Evolutionary conservation across 2,113 vertebrate species (phyloP), one percentile per base, ranked within the genome.

Genomic region (Salminus brasiliensis): DNA sequence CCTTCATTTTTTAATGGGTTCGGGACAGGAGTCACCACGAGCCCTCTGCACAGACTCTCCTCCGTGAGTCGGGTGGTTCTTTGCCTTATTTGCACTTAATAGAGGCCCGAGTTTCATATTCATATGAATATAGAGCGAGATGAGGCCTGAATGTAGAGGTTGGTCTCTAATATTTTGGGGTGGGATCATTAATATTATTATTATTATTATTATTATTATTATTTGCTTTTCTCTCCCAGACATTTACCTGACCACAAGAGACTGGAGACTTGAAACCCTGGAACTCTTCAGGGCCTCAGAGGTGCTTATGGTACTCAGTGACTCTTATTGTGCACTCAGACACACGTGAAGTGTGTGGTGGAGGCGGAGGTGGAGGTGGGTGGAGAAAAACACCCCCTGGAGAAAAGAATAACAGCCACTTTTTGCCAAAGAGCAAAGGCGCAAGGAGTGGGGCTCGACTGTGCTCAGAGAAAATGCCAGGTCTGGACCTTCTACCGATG

Each of bases 51-150:
- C 47, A 45, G 65, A 57, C 55, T 67, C 71, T 77, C 49, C 43
- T 70, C 81, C 76, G 72, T 74, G 83, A 88, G 79, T 82, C 85
- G 85, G 72, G 87, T 88, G 15, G 18, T 49, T 4, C 18, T 49
- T 49, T 80, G 82, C 83, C 76, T 82, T 82, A 74, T 91, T 91
- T 91, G 91, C 91, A 92, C 90, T 90, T 90, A 34, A 55, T 25
- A 21, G 47, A 60, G 43, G 53, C 57, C 30, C 57, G 25, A 11
- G 27, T 57, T 85, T 85, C 66, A 77, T 75, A 70, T 82, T 84
- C 27, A 78, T 62, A 76, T 63, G 45, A 68, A 66, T 79, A 49
- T 49, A 49, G 47, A 49, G 6, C 21, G 36, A 70, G 62, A 69
- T 57, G 16, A 63, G 36, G 67, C 83, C 75, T 88, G 86, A 90